Evolutionary conservation across 2,888 invertebrate genomes (phyloP).

Genomic region (Theodoxus fluviatilis): DNA sequence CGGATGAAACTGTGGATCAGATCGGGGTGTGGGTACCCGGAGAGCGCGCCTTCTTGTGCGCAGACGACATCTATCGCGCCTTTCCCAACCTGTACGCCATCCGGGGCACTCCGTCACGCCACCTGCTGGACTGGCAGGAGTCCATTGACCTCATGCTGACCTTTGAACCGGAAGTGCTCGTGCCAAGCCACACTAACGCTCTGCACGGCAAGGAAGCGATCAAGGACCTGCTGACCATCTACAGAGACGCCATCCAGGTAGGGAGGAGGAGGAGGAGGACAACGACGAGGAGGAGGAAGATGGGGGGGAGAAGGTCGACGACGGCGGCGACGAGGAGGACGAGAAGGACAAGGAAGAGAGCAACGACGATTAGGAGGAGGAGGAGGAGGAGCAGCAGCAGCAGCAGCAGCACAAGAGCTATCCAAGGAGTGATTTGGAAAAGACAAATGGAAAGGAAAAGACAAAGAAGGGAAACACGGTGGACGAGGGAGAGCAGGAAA

Average conservation of each 20-base stretch:
- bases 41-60: constrained; percentile 47
- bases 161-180: constrained; percentile 45
- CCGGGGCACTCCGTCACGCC: constrained; percentile 49
- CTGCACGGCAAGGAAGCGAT: constrained; percentile 41
- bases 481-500: too few relatives aligned
- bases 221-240: constrained; percentile 37
- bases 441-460: too few relatives aligned
- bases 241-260: constrained; percentile 50
- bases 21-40: constrained; percentile 56
- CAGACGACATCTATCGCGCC: constrained; percentile 54
- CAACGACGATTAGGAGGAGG: too few relatives aligned
- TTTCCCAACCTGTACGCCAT: constrained; percentile 61
- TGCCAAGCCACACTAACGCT: constrained; percentile 55
- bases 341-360: too few relatives aligned
- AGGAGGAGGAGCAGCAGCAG: too few relatives aligned
- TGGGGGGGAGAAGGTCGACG: too few relatives aligned
- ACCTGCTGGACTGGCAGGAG: constrained; percentile 46
- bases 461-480: too few relatives aligned
- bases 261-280: too few relatives aligned
- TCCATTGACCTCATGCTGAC: constrained; percentile 54
- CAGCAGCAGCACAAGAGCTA: too few relatives aligned
- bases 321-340: too few relatives aligned
- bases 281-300: too few relatives aligned
- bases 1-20: constrained; percentile 59
- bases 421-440: too few relatives aligned